Base-by-base conservation (phyloP, 2,113 vertebrate genomes). In the Trochalopteron elliotii region DNA sequence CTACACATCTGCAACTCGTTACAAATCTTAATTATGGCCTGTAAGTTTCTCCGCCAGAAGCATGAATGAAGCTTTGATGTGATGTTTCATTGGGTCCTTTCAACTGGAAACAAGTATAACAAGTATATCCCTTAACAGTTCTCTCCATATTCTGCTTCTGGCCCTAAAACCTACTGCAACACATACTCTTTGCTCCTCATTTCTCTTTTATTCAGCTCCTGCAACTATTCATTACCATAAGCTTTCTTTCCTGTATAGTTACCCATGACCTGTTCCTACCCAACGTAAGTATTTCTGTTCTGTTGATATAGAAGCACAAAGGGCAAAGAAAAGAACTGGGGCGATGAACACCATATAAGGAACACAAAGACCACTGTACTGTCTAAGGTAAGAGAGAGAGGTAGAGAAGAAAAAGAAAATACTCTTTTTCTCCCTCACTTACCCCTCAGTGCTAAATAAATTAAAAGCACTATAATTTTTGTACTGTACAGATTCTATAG, bases 251-350 rank as follows among this genome's bases (percentile, higher is more conserved):
- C 39, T 4, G 25, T n/a, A 31, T 71, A 71, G 6, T 49, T 47
- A 79, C 7, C 7, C 2, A 8, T 56, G 9, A 69, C 10, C 9
- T 83, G 12, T 15, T 72, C 18, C 57, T 61, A 77, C 12, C 12
- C 31, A 71, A 31, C 6, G 44, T 31, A 63, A 52, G 35, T 47
- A 63, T 31, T 90, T 68, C 33, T 47, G 52, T 31, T 61, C 39
- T n/a, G 15, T 35, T 44, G 21, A n/a, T 20, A 55, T 2, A 74
- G 37, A 82, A 65, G 15, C 8, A 47, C 0, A 0, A 37, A 25
- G 45, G 16, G 27, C n/a, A 83, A 75, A 85, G 49, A 40, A 84
- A 56, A 63, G 74, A 16, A 37, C 6, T 47, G 19, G 12, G 37
- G 9, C 31, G 61, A 74, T 10, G 18, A 42, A 74, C 9, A 42